A percentile compares a stretch with the other conserved stretches of the same genome.
Evolutionary conservation across 2,888 invertebrate species (phyloP).

Genomic region (Lasioglossum malachurum): DNA sequence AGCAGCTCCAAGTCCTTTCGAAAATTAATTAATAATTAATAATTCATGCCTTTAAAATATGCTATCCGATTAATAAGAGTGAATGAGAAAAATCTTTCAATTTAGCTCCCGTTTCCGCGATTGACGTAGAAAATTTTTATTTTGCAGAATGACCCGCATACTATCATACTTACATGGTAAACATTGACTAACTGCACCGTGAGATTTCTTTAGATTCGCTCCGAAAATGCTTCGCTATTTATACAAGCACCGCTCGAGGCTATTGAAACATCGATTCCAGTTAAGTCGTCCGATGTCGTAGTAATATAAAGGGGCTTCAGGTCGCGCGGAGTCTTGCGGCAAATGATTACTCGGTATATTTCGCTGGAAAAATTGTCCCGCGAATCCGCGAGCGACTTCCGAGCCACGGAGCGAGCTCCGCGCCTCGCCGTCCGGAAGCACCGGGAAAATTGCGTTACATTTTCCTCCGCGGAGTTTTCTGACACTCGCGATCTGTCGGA

Average conservation of each 20-base stretch:
- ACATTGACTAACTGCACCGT: neutral
- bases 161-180: neutral
- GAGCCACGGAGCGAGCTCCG: neutral
- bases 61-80: neutral
- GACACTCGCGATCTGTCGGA: slow-evolving; percentile 7
- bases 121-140: neutral
- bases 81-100: neutral
- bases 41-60: too few relatives aligned
- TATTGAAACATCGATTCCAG: neutral
- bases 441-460: slow-evolving; percentile 20
- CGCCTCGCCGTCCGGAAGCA: neutral
- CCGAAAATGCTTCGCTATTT: neutral
- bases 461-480: slow-evolving; percentile 26
- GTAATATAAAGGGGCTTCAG: neutral
- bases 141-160: neutral
- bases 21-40: too few relatives aligned
- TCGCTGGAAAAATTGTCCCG: neutral
- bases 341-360: neutral
- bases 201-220: neutral
- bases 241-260: neutral
- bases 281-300: neutral
- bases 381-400: neutral
- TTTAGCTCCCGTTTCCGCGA: neutral
- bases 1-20: rapidly evolving
- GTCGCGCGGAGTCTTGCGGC: neutral